Base-by-base conservation (phyloP, 2,888 invertebrate species). In the Tolmerus cingulatus region DNA sequence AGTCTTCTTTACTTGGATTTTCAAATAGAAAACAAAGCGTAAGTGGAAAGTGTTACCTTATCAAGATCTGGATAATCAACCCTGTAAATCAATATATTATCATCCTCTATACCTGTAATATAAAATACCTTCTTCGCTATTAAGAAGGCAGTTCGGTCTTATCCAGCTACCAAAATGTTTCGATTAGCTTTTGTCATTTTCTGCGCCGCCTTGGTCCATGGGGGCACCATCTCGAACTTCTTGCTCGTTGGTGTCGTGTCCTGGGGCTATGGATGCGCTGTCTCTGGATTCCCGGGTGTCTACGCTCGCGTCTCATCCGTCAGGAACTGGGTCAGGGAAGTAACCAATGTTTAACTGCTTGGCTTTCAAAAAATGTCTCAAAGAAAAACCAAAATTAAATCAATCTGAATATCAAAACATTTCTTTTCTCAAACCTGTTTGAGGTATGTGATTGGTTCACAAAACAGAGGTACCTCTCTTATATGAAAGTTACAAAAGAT, bases 221-320 rank as follows among this genome's bases (percentile, higher is more conserved):
- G 85, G 0, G 19, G 46, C 30, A 74, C 14, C 14, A 8, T 86
- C 5, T 30, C 55, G 14, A 66, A 27, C 12, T 66, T 66, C 27
- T 23, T 66, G 7, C 89, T 91, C 5, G 90, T 91, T 2, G 93
- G 93, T 79, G 77, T 93, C 77, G 92, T 92, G 0, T 93, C 92
- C 12, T 93, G 92, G 92, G 93, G 93, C 55, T 88, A 84, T 16
- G 91, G 91, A 43, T 93, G 93, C 57, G 92, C 90, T 57, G 74
- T 77, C 66, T n/a, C 88, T 1, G 87, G 87, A 1, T 92, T 91
- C 87, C 92, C 92, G 9, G 92, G 92, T 16, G 92, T 92, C n/a
- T 92, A 92, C 77, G 88, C 90, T 19, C 90, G 91, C 46, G 91
- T 92, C 34, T 87, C 91, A 43, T 78, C 89, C 0, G 74, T 91